Percentiles rank a stretch among this genome's conserved stretches.
phyloP scores from a whole-genome alignment of 2,113 vertebrate species.

The Neogobius melanostomus region DNA sequence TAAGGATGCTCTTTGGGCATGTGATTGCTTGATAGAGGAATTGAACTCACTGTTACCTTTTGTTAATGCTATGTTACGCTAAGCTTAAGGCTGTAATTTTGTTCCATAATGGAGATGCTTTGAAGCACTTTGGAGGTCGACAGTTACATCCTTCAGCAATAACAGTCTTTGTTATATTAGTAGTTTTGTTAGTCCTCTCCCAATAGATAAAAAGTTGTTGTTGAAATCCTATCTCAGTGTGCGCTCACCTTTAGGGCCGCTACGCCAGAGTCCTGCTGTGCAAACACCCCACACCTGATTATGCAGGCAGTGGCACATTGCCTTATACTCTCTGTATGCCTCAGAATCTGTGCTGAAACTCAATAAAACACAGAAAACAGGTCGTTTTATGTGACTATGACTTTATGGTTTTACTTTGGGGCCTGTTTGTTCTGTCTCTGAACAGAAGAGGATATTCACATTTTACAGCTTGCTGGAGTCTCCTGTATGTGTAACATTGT shows the following conservation, averaged over 20 bases:
- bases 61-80: slow-evolving; percentile 1
- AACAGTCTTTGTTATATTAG: not conserved
- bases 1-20: not conserved
- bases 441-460: not conserved
- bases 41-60: not conserved
- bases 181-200: not conserved
- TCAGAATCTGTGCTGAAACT: not conserved
- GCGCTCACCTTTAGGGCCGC: not conserved
- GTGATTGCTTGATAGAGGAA: not conserved
- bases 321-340: not conserved
- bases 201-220: too few relatives aligned
- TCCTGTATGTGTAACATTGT: not conserved
- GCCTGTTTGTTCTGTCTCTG: slow-evolving; percentile 2
- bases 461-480: not conserved
- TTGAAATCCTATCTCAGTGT: not conserved
- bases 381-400: not conserved
- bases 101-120: not conserved
- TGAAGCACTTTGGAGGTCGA: not conserved
- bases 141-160: not conserved
- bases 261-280: not conserved
- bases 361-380: not conserved
- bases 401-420: not conserved
- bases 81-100: not conserved
- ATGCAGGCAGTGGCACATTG: not conserved
- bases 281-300: slow-evolving; percentile 6